phyloP scores from a whole-genome alignment of 2,888 invertebrate genomes.

The Drosophila subsilvestris region DNA sequence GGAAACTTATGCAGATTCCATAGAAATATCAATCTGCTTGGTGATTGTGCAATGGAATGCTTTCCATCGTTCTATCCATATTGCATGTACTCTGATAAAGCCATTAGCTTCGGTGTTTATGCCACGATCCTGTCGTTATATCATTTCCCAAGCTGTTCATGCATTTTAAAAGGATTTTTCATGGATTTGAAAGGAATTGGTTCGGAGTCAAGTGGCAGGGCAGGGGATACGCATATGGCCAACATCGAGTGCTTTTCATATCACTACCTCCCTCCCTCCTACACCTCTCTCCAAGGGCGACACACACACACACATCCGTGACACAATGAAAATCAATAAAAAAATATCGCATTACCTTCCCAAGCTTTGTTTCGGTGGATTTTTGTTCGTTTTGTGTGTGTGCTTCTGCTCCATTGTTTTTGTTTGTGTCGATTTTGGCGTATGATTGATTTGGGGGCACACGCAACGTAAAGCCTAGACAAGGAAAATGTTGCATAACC shows the following conservation, averaged over 20 bases:
- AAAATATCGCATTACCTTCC: conserved; percentile 69
- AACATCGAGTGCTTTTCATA: conserved; percentile 64
- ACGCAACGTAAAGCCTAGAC: conserved; percentile 52
- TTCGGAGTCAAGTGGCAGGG: conserved; percentile 50
- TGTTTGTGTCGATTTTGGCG: conserved; percentile 62
- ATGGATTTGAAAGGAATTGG: conserved; percentile 39
- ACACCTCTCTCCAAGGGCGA: background rate
- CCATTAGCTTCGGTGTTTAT: background rate
- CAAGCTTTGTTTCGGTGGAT: conserved; percentile 50
- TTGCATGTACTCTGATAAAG: background rate
- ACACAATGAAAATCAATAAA: conserved; percentile 70
- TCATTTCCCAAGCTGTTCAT: conserved; percentile 5
- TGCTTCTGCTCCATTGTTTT: conserved; percentile 17
- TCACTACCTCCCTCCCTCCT: conserved; percentile 20
- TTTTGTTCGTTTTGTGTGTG: conserved; percentile 19
- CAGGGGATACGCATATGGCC: conserved; percentile 61
- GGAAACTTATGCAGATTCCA: background rate
- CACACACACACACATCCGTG: conserved; percentile 13
- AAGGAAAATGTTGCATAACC: conserved; percentile 68
- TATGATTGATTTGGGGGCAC: conserved; percentile 70
- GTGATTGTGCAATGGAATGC: too few relatives aligned
- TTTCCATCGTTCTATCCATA: background rate
- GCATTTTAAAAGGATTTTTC: conserved; percentile 26
- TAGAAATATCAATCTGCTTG: background rate
- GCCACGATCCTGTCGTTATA: background rate